A percentile compares a stretch with the other conserved stretches of the same genome.
Evolutionary conservation across 2,113 vertebrate species (phyloP).

Genomic region (Probosciger aterrimus): DNA sequence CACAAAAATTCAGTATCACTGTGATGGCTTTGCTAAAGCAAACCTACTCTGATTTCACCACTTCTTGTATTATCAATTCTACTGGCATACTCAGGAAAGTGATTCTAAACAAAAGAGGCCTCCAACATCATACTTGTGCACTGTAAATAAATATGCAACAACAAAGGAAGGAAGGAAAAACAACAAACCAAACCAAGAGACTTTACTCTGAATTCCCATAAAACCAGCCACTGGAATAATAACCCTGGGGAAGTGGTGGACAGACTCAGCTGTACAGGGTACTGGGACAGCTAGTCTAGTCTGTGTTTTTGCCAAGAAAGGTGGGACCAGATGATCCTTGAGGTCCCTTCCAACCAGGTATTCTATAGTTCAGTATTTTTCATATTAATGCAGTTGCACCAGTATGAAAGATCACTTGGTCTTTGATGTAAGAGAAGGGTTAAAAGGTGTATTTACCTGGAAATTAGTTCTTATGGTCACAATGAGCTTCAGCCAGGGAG

Average conservation of each 20-base stretch:
- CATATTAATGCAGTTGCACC: background rate
- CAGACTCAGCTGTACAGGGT: background rate
- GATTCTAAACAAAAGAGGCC: background rate
- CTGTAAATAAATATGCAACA: background rate
- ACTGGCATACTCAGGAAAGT: background rate
- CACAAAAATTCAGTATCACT: background rate
- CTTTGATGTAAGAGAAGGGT: background rate
- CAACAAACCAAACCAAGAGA: background rate
- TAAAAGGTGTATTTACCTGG: constrained; percentile 78
- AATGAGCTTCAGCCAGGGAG: constrained; percentile 93
- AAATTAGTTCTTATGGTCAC: constrained; percentile 91
- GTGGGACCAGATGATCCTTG: background rate
- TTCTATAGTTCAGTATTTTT: background rate
- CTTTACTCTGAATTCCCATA: background rate
- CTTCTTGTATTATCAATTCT: background rate
- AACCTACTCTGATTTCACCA: background rate
- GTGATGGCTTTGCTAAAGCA: background rate
- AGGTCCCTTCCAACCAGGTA: background rate
- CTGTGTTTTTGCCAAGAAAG: background rate
- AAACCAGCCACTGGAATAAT: background rate
- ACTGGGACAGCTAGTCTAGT: background rate
- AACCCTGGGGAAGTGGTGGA: background rate
- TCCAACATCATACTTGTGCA: background rate
- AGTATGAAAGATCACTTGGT: background rate
- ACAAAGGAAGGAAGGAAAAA: background rate